Conservation (phyloP, 1,140 invertebrate genomes). For the Saccostrea cuccullata region DNA sequence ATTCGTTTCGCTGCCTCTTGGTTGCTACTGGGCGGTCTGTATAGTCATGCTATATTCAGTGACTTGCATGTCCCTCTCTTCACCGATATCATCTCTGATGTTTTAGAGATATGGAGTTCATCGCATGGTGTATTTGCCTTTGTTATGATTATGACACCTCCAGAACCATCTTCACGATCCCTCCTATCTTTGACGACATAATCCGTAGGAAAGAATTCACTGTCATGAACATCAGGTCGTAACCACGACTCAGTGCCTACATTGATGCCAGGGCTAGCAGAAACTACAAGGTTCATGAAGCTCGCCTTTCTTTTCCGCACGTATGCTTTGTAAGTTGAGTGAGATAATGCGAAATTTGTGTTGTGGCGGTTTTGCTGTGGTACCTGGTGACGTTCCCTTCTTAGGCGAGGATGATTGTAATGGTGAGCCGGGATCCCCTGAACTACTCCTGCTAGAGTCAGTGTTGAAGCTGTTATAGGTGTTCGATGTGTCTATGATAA, state of each 20-base stretch:
- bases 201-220: not conserved
- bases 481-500: too few relatives aligned
- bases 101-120: not conserved
- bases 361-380: not conserved
- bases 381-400: not conserved
- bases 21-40: not conserved
- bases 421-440: not conserved
- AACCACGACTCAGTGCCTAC: slow-evolving; percentile 59
- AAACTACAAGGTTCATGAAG: slow-evolving; percentile 42
- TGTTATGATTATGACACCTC: not conserved
- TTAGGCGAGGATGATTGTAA: not conserved
- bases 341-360: not conserved
- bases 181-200: not conserved
- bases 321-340: slow-evolving; percentile 57
- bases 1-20: not conserved
- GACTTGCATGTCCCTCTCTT: not conserved
- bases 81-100: not conserved
- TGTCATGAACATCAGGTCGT: slow-evolving; percentile 50
- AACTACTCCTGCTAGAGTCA: too few relatives aligned
- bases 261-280: slow-evolving; percentile 51
- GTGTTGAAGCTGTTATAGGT: too few relatives aligned
- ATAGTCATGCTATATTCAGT: not conserved
- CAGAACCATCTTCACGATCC: slow-evolving; percentile 18
- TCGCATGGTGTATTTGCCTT: not conserved
- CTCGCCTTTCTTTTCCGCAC: slow-evolving; percentile 48